A percentile compares a stretch with the other conserved stretches of the same genome.
Conservation (phyloP, 2,888 invertebrate species). For the Eucera pruinosa region DNA sequence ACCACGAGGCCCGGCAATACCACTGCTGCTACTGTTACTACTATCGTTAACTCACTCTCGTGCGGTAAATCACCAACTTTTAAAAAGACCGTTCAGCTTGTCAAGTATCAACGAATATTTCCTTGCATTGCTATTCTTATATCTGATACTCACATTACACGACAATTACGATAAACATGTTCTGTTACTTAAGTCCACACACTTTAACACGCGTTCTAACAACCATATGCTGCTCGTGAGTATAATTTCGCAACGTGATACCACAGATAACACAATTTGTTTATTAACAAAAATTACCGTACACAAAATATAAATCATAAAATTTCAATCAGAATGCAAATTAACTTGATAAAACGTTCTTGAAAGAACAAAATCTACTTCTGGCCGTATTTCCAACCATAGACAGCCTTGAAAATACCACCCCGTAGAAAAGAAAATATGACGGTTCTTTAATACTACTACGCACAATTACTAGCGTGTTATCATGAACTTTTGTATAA, state of each 20-base stretch:
- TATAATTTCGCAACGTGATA: slow-evolving; percentile 22
- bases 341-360: background rate
- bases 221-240: slow-evolving; percentile 63
- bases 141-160: slow-evolving; percentile 8
- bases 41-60: slow-evolving; percentile 41
- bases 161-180: slow-evolving; percentile 12
- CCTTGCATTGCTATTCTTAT: slow-evolving; percentile 14
- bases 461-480: slow-evolving; percentile 1
- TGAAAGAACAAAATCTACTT: slow-evolving; percentile 1
- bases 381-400: slow-evolving; percentile 47
- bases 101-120: slow-evolving; percentile 23
- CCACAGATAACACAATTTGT: slow-evolving; percentile 30
- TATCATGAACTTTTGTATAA: slow-evolving; percentile 5
- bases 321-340: background rate
- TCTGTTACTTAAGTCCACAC: slow-evolving; percentile 22
- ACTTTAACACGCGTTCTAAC: slow-evolving; percentile 47
- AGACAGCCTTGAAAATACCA: slow-evolving; percentile 45
- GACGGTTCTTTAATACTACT: slow-evolving; percentile 11
- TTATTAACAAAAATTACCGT: background rate
- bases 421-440: slow-evolving; percentile 1
- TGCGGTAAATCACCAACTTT: slow-evolving; percentile 37
- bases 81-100: slow-evolving; percentile 21
- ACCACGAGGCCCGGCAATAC: slow-evolving; percentile 47
- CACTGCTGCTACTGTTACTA: slow-evolving; percentile 49
- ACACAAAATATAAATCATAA: background rate